phyloP scores from a whole-genome alignment of 1,140 invertebrate genomes.

The Stegodyphus mimosarum region DNA sequence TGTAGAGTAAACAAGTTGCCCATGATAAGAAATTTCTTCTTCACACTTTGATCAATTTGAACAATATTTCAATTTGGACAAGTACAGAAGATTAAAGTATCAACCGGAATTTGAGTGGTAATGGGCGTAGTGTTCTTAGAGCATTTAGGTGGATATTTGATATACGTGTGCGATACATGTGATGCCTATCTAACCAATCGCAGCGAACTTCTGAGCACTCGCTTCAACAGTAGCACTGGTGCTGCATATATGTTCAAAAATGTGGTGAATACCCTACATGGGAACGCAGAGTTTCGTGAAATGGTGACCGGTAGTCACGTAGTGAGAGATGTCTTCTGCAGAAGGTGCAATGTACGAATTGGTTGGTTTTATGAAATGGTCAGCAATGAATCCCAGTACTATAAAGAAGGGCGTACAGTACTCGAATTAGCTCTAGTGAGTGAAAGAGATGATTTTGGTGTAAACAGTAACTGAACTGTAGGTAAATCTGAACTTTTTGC shows the following conservation, averaged over 20 bases:
- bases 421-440: background rate
- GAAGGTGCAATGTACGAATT: background rate
- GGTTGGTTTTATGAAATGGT: slow-evolving; percentile 8
- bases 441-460: background rate
- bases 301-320: background rate
- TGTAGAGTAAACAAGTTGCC: too few relatives aligned
- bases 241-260: background rate
- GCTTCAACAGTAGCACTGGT: background rate
- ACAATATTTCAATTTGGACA: too few relatives aligned
- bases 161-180: background rate
- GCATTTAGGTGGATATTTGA: background rate
- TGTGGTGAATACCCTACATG: background rate
- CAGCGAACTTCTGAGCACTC: background rate
- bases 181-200: background rate
- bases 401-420: slow-evolving; percentile 3
- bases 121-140: background rate
- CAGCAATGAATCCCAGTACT: background rate
- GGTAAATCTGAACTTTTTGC: too few relatives aligned
- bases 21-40: too few relatives aligned
- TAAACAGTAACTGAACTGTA: too few relatives aligned
- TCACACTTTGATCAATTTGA: too few relatives aligned
- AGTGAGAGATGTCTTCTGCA: slow-evolving; percentile 13
- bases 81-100: background rate
- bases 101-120: background rate
- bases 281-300: background rate